phyloP scores from a whole-genome alignment of 2,888 invertebrate genomes.

The Hymenopus coronatus region DNA sequence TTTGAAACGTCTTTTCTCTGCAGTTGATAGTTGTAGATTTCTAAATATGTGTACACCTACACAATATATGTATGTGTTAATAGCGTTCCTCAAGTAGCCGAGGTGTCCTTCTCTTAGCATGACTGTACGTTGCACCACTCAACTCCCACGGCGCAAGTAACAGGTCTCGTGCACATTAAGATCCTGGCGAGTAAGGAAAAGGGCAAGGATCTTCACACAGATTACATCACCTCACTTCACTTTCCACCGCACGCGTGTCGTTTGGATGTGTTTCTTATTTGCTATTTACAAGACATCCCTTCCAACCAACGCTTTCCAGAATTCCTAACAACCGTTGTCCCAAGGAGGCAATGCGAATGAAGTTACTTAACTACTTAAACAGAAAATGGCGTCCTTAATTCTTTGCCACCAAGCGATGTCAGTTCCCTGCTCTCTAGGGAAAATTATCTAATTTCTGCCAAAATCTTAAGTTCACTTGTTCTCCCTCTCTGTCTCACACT shows the following conservation, averaged over 20 bases:
- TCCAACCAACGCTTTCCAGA: background rate
- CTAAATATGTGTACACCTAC: too few relatives aligned
- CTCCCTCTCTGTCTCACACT: background rate
- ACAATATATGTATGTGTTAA: background rate
- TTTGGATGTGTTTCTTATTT: background rate
- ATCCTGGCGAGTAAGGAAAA: background rate
- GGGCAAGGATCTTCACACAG: background rate
- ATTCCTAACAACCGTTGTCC: background rate
- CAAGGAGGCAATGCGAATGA: constrained; percentile 26
- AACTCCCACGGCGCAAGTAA: background rate
- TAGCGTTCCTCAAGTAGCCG: background rate
- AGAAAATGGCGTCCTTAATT: constrained; percentile 31
- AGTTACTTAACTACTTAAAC: constrained; percentile 34
- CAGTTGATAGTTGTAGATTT: too few relatives aligned
- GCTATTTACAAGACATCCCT: background rate
- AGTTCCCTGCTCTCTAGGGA: constrained; percentile 27
- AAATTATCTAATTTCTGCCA: constrained; percentile 34
- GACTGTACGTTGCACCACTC: background rate
- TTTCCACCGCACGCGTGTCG: background rate
- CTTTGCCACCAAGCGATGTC: constrained; percentile 12
- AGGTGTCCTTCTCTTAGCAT: background rate
- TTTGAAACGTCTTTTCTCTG: too few relatives aligned
- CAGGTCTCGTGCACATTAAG: background rate
- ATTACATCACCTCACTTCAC: background rate
- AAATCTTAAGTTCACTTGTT: constrained; percentile 28